A percentile compares a stretch with the other conserved stretches of the same genome.
phyloP scores from a whole-genome alignment of 2,797 vertebrate genomes.

The Cossypha caffra region DNA sequence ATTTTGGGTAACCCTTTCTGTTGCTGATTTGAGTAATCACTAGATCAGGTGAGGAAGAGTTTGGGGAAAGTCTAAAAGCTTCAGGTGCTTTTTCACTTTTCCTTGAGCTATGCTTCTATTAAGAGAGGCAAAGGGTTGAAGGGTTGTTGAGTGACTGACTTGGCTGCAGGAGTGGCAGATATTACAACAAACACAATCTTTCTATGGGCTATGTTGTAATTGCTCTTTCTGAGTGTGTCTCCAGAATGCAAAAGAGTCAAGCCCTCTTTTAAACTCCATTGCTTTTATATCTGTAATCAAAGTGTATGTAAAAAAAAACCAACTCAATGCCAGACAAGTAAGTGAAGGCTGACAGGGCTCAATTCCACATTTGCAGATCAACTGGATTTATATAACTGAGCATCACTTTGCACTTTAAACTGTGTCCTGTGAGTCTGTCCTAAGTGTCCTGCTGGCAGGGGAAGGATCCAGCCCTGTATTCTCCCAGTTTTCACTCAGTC shows the following conservation, averaged over 20 bases:
- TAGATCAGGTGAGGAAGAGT: not conserved
- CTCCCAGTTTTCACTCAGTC: not conserved
- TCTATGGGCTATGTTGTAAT: not conserved
- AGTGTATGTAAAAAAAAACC: not conserved
- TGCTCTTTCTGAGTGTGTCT: not conserved
- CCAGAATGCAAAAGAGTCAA: not conserved
- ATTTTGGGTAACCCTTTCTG: not conserved
- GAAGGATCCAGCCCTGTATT: not conserved
- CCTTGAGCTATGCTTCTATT: not conserved
- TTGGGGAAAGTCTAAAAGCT: not conserved
- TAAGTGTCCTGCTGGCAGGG: not conserved
- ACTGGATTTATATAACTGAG: not conserved
- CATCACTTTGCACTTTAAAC: not conserved
- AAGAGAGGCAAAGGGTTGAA: not conserved
- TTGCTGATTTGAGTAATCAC: not conserved
- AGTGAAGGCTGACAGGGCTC: not conserved
- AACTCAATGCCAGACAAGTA: not conserved
- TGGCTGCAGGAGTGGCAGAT: not conserved
- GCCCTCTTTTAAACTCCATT: not conserved
- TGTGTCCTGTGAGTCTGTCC: not conserved
- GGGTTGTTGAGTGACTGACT: not conserved
- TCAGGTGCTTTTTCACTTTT: not conserved
- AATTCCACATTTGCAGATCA: slow-evolving; percentile 1
- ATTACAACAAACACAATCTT: not conserved
- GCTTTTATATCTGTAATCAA: not conserved